These are phyloP conservation scores for Pipistrellus nathusii DNA, from an alignment of 2,797 vertebrate genomes.

Conservation along the genomic window DNA sequence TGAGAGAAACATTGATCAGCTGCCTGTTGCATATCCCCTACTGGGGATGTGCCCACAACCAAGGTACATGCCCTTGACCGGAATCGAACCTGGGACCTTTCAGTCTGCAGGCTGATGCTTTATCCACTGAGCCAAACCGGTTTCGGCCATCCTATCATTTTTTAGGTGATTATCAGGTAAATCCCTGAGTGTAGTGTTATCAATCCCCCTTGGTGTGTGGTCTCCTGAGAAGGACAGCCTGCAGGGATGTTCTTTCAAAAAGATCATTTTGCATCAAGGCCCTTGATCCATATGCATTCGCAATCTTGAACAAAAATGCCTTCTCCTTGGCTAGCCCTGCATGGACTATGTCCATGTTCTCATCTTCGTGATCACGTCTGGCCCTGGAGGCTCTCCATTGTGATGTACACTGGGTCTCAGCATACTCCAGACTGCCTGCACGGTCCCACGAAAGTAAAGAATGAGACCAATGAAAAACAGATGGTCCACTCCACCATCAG, in stretches of 20 bases:
- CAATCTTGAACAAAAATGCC: not conserved
- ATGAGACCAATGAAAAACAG: slow-evolving; percentile 83
- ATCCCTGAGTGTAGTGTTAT: not conserved
- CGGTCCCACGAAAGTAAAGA: slow-evolving; percentile 75
- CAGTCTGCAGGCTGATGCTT: no score
- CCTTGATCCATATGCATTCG: not conserved
- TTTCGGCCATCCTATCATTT: not conserved
- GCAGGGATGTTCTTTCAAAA: not conserved
- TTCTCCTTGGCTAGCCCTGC: not conserved
- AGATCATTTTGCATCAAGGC: not conserved
- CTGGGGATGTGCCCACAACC: no score
- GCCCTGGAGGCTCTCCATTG: slow-evolving; percentile 33
- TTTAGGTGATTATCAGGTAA: not conserved
- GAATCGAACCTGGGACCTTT: no score
- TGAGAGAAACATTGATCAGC: no score
- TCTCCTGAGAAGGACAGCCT: not conserved
- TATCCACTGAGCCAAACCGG: no score
- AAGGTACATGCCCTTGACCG: no score
- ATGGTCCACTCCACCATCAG: slow-evolving; percentile 73
- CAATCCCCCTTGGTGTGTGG: not conserved
- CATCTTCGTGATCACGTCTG: not conserved
- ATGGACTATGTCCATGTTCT: not conserved
- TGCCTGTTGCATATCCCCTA: no score
- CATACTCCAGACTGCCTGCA: slow-evolving; percentile 45
- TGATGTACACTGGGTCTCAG: slow-evolving; percentile 58